Percentiles rank a stretch among this genome's conserved stretches.
phyloP scores from a whole-genome alignment of 2,888 invertebrate species.

The Yponomeuta cagnagella region DNA sequence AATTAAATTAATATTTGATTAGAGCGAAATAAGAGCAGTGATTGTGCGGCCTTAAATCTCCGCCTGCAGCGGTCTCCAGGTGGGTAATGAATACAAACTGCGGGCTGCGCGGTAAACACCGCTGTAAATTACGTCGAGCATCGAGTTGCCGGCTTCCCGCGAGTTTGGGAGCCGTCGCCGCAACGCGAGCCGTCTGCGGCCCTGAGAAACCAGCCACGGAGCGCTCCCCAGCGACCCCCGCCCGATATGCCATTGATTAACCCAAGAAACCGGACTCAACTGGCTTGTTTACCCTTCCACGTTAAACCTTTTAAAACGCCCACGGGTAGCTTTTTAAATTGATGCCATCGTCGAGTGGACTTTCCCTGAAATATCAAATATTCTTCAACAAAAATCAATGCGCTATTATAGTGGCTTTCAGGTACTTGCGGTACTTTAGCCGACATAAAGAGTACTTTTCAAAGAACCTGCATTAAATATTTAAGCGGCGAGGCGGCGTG shows the following conservation, averaged over 20 bases:
- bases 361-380: not conserved
- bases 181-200: slow-evolving; percentile 22
- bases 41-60: slow-evolving; percentile 57
- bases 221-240: slow-evolving; percentile 39
- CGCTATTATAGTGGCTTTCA: not conserved
- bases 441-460: slow-evolving; percentile 12
- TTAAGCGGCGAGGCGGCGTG: slow-evolving; percentile 19
- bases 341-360: not conserved
- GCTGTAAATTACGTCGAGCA: slow-evolving; percentile 58
- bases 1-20: slow-evolving; percentile 52
- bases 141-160: slow-evolving; percentile 24
- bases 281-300: not conserved
- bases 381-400: not conserved
- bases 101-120: slow-evolving; percentile 60
- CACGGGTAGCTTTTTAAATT: not conserved
- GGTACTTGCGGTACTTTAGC: not conserved
- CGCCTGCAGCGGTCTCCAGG: slow-evolving; percentile 41
- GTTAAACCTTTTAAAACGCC: not conserved
- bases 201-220: slow-evolving; percentile 38
- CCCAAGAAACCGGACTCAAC: slow-evolving; percentile 20
- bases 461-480: slow-evolving; percentile 27
- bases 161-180: slow-evolving; percentile 45
- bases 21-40: slow-evolving; percentile 53
- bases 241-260: slow-evolving; percentile 41
- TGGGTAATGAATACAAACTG: slow-evolving; percentile 72